These are phyloP conservation scores for roundworm (Caenorhabditis elegans) DNA, from an alignment of 1,140 invertebrate species.

Conservation along the genomic window WBcel235 BX284602.5:10000501-10001000, in stretches of 20 bases:
- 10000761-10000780: slow-evolving; percentile 81
- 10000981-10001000: too few relatives aligned
- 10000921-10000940: slow-evolving; percentile 53
- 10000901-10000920: slow-evolving; percentile 57
- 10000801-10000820: slow-evolving; percentile 57
- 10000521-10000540: too few relatives aligned
- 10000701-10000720: too few relatives aligned
- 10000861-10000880: slow-evolving; percentile 55
- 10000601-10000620: too few relatives aligned
- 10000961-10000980: slow-evolving; percentile 84
- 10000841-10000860: slow-evolving; percentile 52
- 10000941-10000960: slow-evolving; percentile 71
- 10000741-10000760: too few relatives aligned
- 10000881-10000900: slow-evolving; percentile 52
- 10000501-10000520: slow-evolving; percentile 72
- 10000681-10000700: too few relatives aligned
- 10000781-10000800: slow-evolving; percentile 83
- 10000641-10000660: too few relatives aligned
- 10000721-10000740: too few relatives aligned
- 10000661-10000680: too few relatives aligned
- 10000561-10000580: too few relatives aligned
- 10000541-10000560: too few relatives aligned
- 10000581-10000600: not conserved
- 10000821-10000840: slow-evolving; percentile 60
- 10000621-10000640: too few relatives aligned